A percentile compares a stretch with the other conserved stretches of the same genome.
Evolutionary conservation across 1,140 invertebrate genomes (phyloP).

Genomic region (Hyposmocoma kahamanoa): DNA sequence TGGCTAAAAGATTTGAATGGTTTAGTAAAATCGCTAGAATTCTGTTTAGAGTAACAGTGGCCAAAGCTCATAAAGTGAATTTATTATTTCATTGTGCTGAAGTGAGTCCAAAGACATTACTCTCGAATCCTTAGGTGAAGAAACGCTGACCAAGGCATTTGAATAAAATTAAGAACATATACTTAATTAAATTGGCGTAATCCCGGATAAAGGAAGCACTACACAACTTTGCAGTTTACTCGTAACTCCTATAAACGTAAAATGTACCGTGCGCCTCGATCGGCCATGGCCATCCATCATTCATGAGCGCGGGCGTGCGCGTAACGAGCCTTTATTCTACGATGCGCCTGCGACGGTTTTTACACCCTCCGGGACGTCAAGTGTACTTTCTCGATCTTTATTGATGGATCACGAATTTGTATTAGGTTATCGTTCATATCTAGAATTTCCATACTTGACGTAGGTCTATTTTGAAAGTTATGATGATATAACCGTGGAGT

Average conservation of each 20-base stretch:
- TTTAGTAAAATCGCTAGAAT: too few relatives aligned
- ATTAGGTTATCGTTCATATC: constrained; percentile 37
- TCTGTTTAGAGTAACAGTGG: too few relatives aligned
- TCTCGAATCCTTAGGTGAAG: not conserved
- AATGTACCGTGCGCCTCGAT: not conserved
- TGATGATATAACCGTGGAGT: too few relatives aligned
- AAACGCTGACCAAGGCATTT: not conserved
- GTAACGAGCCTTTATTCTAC: not conserved
- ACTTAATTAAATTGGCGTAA: not conserved
- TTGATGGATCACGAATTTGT: constrained; percentile 64
- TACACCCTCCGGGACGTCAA: not conserved
- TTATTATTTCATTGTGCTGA: too few relatives aligned
- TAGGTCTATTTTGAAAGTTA: too few relatives aligned
- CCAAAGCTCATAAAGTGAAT: too few relatives aligned
- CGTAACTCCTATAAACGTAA: not conserved
- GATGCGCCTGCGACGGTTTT: constrained; percentile 1
- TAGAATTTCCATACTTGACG: too few relatives aligned
- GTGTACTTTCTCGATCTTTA: constrained; percentile 17
- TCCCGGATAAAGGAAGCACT: not conserved
- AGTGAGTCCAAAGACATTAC: not conserved
- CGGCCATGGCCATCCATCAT: constrained; percentile 3
- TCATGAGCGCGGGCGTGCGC: constrained; percentile 1
- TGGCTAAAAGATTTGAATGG: too few relatives aligned
- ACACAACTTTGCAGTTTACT: not conserved
- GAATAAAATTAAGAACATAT: not conserved